A percentile compares a stretch with the other conserved stretches of the same genome.
Evolutionary conservation across 2,797 vertebrate genomes (phyloP).

Genomic region (Picus viridis): DNA sequence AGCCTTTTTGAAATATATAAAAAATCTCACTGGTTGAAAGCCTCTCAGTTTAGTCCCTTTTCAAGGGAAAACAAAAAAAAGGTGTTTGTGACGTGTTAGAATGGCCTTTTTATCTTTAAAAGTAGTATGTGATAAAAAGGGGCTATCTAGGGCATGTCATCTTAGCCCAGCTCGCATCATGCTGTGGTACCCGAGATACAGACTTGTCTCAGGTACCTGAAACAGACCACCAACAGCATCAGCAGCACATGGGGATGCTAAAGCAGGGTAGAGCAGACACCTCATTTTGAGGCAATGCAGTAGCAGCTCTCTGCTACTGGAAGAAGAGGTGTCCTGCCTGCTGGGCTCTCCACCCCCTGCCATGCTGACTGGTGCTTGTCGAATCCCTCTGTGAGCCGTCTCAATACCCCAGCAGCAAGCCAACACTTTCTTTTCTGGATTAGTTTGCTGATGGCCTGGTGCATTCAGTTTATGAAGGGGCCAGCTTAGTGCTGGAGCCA

Average conservation of each 20-base stretch:
- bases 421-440: neutral
- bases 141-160: neutral
- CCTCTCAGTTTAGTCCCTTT: neutral
- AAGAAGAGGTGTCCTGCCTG: neutral
- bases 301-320: neutral
- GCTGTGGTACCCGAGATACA: neutral
- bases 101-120: neutral
- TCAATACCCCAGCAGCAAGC: constrained; percentile 18
- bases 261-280: neutral
- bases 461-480: constrained; percentile 33
- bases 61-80: neutral
- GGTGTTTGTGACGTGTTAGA: neutral
- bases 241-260: neutral
- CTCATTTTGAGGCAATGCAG: rapidly evolving
- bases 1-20: neutral
- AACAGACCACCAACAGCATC: rapidly evolving
- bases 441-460: constrained; percentile 39
- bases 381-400: neutral
- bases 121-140: neutral
- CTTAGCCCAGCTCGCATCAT: rapidly evolving
- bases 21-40: neutral
- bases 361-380: neutral
- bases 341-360: neutral
- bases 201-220: no score
- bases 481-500: neutral